phyloP scores from a whole-genome alignment of 2,888 invertebrate species.

The Invenusta paracnida region DNA sequence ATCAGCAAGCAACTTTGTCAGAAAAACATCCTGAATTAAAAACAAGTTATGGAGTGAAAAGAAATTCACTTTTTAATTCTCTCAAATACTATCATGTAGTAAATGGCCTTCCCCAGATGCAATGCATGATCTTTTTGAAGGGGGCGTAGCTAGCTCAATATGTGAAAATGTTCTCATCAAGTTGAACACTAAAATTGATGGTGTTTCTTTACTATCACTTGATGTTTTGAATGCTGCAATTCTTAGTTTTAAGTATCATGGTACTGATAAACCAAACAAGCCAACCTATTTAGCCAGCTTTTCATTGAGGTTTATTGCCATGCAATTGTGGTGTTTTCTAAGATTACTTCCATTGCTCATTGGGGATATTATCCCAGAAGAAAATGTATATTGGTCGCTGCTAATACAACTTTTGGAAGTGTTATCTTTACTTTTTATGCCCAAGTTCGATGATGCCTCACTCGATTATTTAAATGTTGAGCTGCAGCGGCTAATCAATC shows the following conservation, averaged over 20 bases:
- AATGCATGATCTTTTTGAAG: conserved; percentile 26
- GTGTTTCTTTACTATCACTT: not conserved
- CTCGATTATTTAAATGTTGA: not conserved
- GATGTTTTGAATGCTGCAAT: not conserved
- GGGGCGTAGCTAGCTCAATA: not conserved
- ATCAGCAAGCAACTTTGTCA: not conserved
- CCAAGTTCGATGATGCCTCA: not conserved
- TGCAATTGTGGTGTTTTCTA: not conserved
- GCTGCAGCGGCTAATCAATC: not conserved
- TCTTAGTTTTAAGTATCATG: not conserved
- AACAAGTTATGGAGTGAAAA: not conserved
- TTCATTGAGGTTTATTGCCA: not conserved
- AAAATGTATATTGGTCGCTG: not conserved
- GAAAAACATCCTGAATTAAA: not conserved
- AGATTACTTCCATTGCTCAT: not conserved
- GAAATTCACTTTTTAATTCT: not conserved
- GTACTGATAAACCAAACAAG: not conserved
- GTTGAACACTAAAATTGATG: not conserved
- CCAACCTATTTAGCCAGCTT: not conserved
- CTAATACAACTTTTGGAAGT: not conserved
- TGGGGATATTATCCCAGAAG: not conserved
- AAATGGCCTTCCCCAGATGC: not conserved
- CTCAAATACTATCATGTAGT: conserved; percentile 12
- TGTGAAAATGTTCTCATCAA: not conserved
- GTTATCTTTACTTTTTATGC: not conserved